Percentiles rank a stretch among this genome's conserved stretches.
phyloP scores from a whole-genome alignment of 2,888 invertebrate genomes.

The Agriopis leucophaearia region DNA sequence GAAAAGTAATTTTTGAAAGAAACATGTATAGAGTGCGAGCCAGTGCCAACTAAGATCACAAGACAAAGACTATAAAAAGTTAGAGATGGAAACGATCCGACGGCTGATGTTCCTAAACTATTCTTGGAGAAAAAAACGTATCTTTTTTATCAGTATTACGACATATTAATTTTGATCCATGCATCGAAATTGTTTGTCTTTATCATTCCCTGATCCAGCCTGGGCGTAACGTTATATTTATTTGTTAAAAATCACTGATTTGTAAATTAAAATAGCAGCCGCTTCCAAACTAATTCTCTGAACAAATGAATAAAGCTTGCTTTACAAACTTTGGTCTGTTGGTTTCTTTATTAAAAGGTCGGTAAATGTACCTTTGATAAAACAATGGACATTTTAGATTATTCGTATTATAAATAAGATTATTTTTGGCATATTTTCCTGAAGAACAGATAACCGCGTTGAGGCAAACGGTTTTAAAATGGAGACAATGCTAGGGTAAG shows the following conservation, averaged over 20 bases:
- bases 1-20: constrained; percentile 34
- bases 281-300: constrained; percentile 8
- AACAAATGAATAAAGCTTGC: constrained; percentile 12
- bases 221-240: too few species aligned
- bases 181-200: neutral
- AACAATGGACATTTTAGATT: neutral
- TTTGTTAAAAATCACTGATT: neutral
- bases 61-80: neutral
- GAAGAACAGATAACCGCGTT: too few species aligned
- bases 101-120: too few species aligned
- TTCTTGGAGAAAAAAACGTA: too few species aligned
- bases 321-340: constrained; percentile 16
- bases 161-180: too few species aligned
- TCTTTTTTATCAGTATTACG: too few species aligned
- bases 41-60: neutral
- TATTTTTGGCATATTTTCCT: too few species aligned
- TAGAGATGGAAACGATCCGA: too few species aligned
- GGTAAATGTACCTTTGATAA: neutral
- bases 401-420: too few species aligned
- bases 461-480: too few species aligned
- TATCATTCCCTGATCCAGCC: too few species aligned
- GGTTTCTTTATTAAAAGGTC: constrained; percentile 14
- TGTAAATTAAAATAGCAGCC: constrained; percentile 2
- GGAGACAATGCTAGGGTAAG: too few species aligned
- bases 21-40: constrained; percentile 13